phyloP scores from a whole-genome alignment of 2,888 invertebrate species.

The Eupithecia vulgata region DNA sequence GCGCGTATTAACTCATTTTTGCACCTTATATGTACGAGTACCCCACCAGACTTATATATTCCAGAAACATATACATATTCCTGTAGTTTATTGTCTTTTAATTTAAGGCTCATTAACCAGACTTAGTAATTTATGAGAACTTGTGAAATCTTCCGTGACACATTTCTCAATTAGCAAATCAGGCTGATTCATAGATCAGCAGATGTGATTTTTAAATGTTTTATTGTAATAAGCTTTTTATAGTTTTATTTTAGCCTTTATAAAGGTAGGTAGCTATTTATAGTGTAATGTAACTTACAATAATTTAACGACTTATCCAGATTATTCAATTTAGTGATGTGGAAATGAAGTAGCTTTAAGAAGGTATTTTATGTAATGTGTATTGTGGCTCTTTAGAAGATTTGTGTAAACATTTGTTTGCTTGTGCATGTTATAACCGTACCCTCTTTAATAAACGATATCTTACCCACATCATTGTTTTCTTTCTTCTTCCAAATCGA shows the following conservation, averaged over 20 bases:
- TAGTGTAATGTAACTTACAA: not conserved
- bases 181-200: no score
- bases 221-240: not conserved
- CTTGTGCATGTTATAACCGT: not conserved
- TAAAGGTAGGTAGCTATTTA: not conserved
- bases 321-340: not conserved
- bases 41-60: not conserved
- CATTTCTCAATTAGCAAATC: not conserved
- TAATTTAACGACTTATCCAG: not conserved
- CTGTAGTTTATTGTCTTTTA: no score
- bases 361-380: not conserved
- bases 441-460: conserved; percentile 19
- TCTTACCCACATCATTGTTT: conserved; percentile 10
- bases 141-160: not conserved
- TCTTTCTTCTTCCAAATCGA: not conserved
- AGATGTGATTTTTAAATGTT: not conserved
- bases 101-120: not conserved
- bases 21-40: not conserved
- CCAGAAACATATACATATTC: not conserved
- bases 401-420: conserved; percentile 4
- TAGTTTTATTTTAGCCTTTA: not conserved
- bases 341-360: not conserved
- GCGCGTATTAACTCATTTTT: not conserved
- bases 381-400: not conserved
- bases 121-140: not conserved